A percentile compares a stretch with the other conserved stretches of the same genome.
These are phyloP conservation scores for Ichneumoninae sp. DNA, from an alignment of 2,888 invertebrate genomes.

Conservation along the genomic window DNA sequence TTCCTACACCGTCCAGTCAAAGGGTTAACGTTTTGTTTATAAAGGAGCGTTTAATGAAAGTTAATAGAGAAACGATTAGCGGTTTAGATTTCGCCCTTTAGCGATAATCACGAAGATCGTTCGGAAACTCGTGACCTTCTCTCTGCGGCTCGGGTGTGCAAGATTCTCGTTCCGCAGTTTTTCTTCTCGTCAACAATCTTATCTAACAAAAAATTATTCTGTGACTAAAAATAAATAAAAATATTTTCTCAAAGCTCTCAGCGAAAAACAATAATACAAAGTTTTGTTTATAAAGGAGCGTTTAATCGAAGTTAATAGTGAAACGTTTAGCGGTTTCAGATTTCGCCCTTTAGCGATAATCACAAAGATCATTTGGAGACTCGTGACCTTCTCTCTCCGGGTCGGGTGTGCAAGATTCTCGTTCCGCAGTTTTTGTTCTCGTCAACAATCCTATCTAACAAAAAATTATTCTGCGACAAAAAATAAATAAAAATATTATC, in stretches of 20 bases:
- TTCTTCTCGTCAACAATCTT: no score
- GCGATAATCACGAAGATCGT: conserved; percentile 77
- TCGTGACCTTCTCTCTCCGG: conserved; percentile 31
- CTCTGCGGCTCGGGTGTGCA: conserved; percentile 11
- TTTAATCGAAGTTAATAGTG: conserved; percentile 83
- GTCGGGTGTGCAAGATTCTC: conserved; percentile 23
- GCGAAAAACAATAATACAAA: no score
- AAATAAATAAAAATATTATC: not conserved
- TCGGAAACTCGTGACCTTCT: conserved; percentile 67
- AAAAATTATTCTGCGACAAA: not conserved
- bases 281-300: conserved; percentile 80
- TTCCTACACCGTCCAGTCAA: conserved; percentile 16
- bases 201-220: no score
- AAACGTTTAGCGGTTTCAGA: conserved; percentile 83
- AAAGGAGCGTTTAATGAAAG: conserved; percentile 82
- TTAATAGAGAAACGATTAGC: conserved; percentile 83
- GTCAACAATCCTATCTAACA: not conserved
- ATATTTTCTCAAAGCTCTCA: no score
- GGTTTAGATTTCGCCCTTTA: conserved; percentile 80
- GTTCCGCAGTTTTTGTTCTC: conserved; percentile 11
- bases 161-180: conserved; percentile 32
- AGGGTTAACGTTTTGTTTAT: conserved; percentile 73
- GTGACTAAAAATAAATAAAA: no score
- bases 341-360: conserved; percentile 76
- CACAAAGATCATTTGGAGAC: conserved; percentile 78